Evolutionary conservation across 2,888 invertebrate genomes (phyloP).

Genomic region (Pandemis heparana): DNA sequence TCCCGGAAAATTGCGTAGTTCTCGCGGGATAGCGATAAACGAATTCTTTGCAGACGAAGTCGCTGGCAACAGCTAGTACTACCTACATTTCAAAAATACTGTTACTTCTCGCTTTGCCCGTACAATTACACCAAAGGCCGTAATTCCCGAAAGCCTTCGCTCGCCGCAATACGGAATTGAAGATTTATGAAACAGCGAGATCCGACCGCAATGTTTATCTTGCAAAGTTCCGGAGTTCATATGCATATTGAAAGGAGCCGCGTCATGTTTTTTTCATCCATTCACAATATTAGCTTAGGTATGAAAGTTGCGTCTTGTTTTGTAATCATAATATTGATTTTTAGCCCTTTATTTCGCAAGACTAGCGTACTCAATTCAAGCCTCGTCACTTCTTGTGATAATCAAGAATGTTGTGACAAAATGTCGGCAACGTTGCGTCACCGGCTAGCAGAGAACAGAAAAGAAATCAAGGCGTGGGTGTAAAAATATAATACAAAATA

Average conservation of each 20-base stretch:
- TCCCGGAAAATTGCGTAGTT: too few species aligned
- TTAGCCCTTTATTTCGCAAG: background rate
- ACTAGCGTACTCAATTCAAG: too few species aligned
- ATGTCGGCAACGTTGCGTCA: too few species aligned
- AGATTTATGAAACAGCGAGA: conserved; percentile 62
- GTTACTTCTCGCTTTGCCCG: background rate
- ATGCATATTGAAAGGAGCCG: conserved; percentile 3
- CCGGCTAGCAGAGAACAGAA: too few species aligned
- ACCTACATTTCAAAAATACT: background rate
- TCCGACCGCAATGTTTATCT: conserved; percentile 48
- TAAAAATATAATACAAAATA: too few species aligned
- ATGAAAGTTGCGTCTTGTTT: background rate
- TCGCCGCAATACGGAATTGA: conserved; percentile 57
- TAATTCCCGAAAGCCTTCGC: conserved; percentile 41
- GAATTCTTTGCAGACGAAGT: too few species aligned
- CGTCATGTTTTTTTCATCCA: background rate
- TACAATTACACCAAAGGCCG: conserved; percentile 29
- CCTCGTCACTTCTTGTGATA: too few species aligned
- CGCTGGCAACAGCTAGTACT: too few species aligned
- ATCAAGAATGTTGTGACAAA: too few species aligned
- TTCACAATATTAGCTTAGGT: background rate
- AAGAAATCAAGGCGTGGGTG: too few species aligned
- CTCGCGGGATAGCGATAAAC: too few species aligned
- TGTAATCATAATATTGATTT: background rate
- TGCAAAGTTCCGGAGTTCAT: conserved; percentile 6